Evolutionary conservation across 37 sponge, comb jelly and placozoan species (phyloP).

Genomic region (Halisarca cf. caerulea): DNA sequence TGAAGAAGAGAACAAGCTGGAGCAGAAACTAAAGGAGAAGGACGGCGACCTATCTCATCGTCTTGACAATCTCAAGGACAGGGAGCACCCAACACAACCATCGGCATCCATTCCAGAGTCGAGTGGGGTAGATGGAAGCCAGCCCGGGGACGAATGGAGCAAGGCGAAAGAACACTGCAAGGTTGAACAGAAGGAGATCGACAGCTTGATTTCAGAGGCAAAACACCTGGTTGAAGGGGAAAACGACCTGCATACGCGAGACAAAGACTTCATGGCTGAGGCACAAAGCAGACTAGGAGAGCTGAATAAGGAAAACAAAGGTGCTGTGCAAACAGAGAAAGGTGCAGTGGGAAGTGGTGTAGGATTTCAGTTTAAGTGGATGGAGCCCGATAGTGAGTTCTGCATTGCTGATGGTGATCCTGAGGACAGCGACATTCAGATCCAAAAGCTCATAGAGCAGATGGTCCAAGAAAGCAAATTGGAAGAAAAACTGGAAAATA

Average conservation of each 20-base stretch:
- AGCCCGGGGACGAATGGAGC: constrained; percentile 5
- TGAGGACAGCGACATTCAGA: constrained; percentile 42
- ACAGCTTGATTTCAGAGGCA: constrained; percentile 20
- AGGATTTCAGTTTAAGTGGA: constrained; percentile 6
- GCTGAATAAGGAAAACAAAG: neutral
- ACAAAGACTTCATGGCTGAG: neutral
- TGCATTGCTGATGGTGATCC: neutral
- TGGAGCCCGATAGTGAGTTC: neutral
- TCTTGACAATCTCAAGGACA: neutral
- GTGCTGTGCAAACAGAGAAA: neutral
- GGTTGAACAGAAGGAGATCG: constrained; percentile 24
- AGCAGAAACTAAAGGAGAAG: neutral
- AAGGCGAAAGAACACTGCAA: constrained; percentile 19
- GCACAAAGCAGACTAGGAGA: neutral
- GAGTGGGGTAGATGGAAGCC: neutral
- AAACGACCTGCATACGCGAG: neutral
- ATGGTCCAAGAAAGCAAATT: constrained; percentile 64
- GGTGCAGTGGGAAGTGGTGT: constrained; percentile 11
- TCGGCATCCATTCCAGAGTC: neutral
- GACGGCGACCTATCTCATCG: constrained; percentile 26
- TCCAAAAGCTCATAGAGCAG: constrained; percentile 58
- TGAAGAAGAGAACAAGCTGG: constrained; percentile 46
- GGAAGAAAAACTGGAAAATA: constrained; percentile 60
- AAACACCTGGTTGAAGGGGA: constrained; percentile 34
- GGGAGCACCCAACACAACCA: neutral